phyloP scores from a whole-genome alignment of 2,113 vertebrate species.

The Crocuta crocuta region DNA sequence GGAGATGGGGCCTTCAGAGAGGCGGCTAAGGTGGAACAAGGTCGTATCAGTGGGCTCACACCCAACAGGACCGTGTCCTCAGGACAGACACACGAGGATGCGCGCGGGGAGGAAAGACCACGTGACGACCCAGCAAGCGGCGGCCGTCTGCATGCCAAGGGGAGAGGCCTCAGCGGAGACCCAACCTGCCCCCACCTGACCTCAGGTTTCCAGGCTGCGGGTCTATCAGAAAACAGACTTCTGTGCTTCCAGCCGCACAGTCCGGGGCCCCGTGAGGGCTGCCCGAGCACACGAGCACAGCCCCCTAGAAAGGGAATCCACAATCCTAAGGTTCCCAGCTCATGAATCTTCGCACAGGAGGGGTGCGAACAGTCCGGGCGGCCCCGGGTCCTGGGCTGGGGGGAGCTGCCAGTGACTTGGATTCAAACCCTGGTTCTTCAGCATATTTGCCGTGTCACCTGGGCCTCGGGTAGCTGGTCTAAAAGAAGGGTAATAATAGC shows the following conservation, averaged over 20 bases:
- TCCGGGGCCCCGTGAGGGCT: accelerated
- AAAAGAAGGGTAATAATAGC: not conserved
- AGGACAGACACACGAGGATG: not conserved
- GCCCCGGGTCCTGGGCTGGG: not conserved
- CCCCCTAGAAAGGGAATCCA: not conserved
- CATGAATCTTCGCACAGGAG: not conserved
- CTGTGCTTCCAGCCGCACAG: not conserved
- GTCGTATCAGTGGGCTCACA: no score
- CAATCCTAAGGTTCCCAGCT: accelerated
- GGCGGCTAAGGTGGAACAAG: not conserved
- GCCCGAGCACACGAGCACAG: accelerated
- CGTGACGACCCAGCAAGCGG: accelerated
- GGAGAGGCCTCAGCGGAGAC: not conserved
- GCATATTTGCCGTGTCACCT: not conserved
- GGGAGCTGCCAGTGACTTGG: accelerated
- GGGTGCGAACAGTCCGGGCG: accelerated
- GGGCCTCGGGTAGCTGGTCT: not conserved
- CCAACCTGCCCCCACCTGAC: no score
- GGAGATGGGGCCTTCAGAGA: not conserved
- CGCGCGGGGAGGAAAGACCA: accelerated
- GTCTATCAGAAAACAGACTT: no score
- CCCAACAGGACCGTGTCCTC: not conserved
- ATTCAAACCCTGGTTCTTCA: not conserved
- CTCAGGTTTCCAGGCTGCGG: not conserved
- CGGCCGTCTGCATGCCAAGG: accelerated